Evolutionary conservation across 2,888 invertebrate genomes (phyloP).

Genomic region (Tenthredo distinguenda): DNA sequence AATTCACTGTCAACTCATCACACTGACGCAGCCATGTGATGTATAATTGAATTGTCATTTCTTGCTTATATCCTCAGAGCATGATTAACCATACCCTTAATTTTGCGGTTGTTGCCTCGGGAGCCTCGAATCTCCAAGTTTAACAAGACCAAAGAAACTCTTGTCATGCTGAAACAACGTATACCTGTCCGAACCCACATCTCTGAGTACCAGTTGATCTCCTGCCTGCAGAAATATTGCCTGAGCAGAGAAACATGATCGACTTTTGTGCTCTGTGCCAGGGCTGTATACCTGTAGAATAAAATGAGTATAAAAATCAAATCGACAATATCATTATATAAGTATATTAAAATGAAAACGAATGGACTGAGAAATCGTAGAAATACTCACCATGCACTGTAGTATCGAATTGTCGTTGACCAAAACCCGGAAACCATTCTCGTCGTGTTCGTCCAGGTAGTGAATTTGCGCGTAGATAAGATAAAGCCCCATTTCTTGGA

Average conservation of each 20-base stretch:
- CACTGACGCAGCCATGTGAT: constrained; percentile 26
- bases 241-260: constrained; percentile 73
- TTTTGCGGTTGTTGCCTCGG: constrained; percentile 59
- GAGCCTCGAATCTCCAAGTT: constrained; percentile 81
- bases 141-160: constrained; percentile 91
- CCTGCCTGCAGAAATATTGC: constrained; percentile 74
- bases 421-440: constrained; percentile 87
- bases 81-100: constrained; percentile 53
- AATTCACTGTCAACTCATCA: constrained; percentile 28
- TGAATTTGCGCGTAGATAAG: constrained; percentile 90
- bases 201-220: constrained; percentile 85
- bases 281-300: constrained; percentile 69
- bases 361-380: neutral
- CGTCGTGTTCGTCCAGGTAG: constrained; percentile 88
- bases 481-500: constrained; percentile 87
- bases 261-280: constrained; percentile 69
- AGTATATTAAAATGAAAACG: neutral
- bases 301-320: neutral
- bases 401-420: constrained; percentile 83
- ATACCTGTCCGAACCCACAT: constrained; percentile 85
- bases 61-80: constrained; percentile 22
- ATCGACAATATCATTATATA: neutral
- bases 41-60: constrained; percentile 44
- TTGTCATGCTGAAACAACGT: constrained; percentile 87
- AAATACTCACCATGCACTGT: constrained; percentile 83